Evolutionary conservation across 2,113 vertebrate genomes (phyloP).

Genomic region (Mesitornis unicolor): DNA sequence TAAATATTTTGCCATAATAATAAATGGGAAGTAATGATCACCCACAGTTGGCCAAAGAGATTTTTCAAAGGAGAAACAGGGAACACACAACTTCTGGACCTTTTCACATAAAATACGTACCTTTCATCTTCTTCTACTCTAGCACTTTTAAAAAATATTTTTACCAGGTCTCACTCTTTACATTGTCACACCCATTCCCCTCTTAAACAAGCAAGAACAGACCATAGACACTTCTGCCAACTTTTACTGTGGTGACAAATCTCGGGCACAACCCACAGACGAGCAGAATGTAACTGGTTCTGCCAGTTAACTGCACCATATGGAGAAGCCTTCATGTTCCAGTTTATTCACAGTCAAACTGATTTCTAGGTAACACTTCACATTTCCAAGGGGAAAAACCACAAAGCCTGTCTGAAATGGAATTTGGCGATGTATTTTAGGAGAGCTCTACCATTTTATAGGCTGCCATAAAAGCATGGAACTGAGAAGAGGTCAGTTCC

Average conservation of each 20-base stretch:
- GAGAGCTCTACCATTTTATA: neutral
- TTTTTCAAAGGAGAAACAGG: neutral
- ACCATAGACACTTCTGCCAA: neutral
- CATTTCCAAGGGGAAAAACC: neutral
- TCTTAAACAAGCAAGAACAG: neutral
- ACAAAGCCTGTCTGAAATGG: neutral
- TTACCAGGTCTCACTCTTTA: neutral
- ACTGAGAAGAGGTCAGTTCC: neutral
- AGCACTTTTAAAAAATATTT: neutral
- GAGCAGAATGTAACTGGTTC: neutral
- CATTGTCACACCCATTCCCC: neutral
- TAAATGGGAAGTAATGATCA: neutral
- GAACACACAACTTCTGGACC: neutral
- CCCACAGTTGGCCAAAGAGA: neutral
- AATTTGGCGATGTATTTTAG: neutral
- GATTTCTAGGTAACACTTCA: neutral
- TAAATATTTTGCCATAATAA: neutral
- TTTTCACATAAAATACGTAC: neutral
- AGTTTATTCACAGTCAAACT: neutral
- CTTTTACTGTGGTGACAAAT: neutral
- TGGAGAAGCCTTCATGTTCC: neutral
- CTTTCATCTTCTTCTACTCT: neutral
- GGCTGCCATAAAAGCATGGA: neutral
- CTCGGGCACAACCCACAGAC: neutral
- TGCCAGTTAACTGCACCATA: neutral